A percentile compares a stretch with the other conserved stretches of the same genome.
Evolutionary conservation across 2,797 vertebrate species (phyloP).

Genomic region (Arnoldichthys spilopterus): DNA sequence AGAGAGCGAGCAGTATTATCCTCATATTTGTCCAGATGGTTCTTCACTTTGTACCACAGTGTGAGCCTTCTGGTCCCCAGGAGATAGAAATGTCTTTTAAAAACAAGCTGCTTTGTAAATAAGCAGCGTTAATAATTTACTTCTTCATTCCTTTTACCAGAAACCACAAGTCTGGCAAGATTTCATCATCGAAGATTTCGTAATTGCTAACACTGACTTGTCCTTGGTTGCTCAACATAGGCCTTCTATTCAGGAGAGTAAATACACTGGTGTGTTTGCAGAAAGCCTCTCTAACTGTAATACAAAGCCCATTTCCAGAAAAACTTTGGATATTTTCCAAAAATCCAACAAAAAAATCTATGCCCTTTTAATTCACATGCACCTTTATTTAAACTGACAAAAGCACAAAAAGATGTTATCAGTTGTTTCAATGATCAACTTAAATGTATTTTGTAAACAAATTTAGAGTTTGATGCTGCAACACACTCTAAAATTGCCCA

Average conservation of each 20-base stretch:
- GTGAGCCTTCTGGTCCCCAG: background rate
- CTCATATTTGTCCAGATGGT: background rate
- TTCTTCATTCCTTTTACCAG: conserved; percentile 1
- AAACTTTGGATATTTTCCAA: too few relatives aligned
- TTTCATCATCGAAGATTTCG: background rate
- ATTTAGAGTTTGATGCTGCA: too few relatives aligned
- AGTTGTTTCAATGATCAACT: too few relatives aligned
- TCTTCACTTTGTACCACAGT: background rate
- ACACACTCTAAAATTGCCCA: too few relatives aligned
- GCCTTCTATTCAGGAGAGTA: background rate
- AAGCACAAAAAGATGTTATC: too few relatives aligned
- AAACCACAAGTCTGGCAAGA: background rate
- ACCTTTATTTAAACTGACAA: too few relatives aligned
- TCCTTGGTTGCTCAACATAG: background rate
- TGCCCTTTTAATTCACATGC: too few relatives aligned
- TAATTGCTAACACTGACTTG: background rate
- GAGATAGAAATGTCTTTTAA: background rate
- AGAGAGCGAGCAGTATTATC: conserved; percentile 14
- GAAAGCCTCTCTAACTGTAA: too few relatives aligned
- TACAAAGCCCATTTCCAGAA: too few relatives aligned
- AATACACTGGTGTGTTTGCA: too few relatives aligned
- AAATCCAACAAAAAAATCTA: too few relatives aligned
- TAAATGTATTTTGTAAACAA: too few relatives aligned
- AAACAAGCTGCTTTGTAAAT: conserved; percentile 7
- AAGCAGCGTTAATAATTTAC: background rate